Evolutionary conservation across 2,888 invertebrate species (phyloP).

Genomic region (Hedya salicella): DNA sequence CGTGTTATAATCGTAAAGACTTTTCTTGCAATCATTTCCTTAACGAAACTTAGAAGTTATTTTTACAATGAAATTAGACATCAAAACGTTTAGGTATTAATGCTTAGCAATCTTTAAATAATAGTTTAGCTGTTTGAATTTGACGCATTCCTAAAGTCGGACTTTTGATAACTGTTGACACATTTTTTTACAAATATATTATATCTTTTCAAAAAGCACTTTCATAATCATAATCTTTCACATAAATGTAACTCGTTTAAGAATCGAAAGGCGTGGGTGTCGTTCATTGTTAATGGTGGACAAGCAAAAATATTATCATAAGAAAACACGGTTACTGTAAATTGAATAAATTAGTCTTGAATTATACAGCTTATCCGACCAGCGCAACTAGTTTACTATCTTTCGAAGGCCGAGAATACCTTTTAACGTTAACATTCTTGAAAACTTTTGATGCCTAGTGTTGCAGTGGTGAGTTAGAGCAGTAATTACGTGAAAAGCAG

Average conservation of each 20-base stretch:
- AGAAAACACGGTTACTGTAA: neutral
- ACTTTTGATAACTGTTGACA: too few species aligned
- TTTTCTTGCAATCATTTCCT: too few species aligned
- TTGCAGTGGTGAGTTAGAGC: constrained; percentile 37
- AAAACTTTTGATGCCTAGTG: constrained; percentile 49
- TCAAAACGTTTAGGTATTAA: too few species aligned
- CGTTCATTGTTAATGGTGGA: neutral
- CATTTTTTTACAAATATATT: too few species aligned
- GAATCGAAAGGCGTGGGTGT: neutral
- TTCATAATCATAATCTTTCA: neutral
- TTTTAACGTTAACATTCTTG: constrained; percentile 50
- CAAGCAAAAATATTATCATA: neutral
- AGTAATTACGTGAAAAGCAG: constrained; percentile 50
- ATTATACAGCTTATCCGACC: constrained; percentile 28
- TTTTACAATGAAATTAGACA: too few species aligned
- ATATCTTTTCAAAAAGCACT: neutral
- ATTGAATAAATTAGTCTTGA: constrained; percentile 14
- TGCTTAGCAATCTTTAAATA: too few species aligned
- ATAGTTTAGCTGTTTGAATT: too few species aligned
- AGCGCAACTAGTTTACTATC: constrained; percentile 32
- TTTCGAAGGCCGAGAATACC: constrained; percentile 26
- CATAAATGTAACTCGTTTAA: neutral
- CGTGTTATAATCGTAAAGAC: too few species aligned
- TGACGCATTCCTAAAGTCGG: too few species aligned
- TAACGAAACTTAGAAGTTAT: too few species aligned